These are phyloP conservation scores for Athripsodes cinereus DNA, from an alignment of 2,888 invertebrate species.

Conservation along the genomic window DNA sequence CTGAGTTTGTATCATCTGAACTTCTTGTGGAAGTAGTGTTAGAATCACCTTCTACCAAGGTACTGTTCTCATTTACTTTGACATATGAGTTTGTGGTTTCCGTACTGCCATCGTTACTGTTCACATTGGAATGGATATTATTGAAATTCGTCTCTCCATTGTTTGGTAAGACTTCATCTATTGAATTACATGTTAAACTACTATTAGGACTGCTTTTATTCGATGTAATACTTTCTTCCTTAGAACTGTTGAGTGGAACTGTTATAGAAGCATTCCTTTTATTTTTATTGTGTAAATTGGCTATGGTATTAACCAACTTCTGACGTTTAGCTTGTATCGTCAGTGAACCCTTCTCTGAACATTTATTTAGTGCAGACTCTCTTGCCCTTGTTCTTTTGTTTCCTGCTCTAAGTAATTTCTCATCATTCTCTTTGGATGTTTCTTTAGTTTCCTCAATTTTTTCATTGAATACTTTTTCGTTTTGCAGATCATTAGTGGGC, in stretches of 20 bases:
- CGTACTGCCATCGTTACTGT: constrained; percentile 39
- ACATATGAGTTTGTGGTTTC: constrained; percentile 33
- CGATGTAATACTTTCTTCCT: constrained; percentile 18
- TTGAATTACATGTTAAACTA: constrained; percentile 33
- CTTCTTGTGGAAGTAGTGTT: constrained; percentile 38
- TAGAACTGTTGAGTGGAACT: constrained; percentile 5
- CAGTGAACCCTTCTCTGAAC: constrained; percentile 38
- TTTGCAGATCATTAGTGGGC: constrained; percentile 20
- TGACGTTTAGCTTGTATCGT: constrained; percentile 42
- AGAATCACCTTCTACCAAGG: constrained; percentile 31
- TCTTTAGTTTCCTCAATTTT: constrained; percentile 14
- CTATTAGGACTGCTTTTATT: constrained; percentile 13
- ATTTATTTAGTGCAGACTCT: constrained; percentile 20
- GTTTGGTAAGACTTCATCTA: constrained; percentile 38
- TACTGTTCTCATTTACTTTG: constrained; percentile 9
- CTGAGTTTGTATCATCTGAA: constrained; percentile 35
- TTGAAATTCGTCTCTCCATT: constrained; percentile 50
- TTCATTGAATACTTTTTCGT: constrained; percentile 6
- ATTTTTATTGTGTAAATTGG: constrained; percentile 35
- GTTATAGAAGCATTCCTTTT: not conserved
- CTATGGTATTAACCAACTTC: constrained; percentile 43
- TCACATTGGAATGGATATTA: constrained; percentile 45
- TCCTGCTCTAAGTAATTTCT: constrained; percentile 10
- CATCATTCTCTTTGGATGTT: constrained; percentile 18
- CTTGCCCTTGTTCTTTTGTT: constrained; percentile 19